Evolutionary conservation across 35 echinoderm and acorn worm genomes (phyloP).

Genomic region (Strongylocentrotus purpuratus): DNA sequence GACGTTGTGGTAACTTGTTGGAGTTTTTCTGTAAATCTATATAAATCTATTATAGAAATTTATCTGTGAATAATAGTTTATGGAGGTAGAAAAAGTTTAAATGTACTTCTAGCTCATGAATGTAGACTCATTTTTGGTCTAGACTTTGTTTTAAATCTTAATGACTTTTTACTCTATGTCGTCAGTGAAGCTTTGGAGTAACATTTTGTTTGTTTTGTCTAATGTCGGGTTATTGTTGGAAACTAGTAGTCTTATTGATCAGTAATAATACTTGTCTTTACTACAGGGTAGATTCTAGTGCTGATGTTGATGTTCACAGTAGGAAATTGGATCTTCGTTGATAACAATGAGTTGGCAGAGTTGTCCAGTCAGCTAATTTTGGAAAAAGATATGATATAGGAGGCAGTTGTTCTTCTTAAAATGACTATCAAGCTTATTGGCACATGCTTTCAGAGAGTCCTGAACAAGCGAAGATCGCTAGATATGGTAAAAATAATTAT

Average conservation of each 20-base stretch:
- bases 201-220: neutral
- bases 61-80: neutral
- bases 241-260: neutral
- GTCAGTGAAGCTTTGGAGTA: neutral
- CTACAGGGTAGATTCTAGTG: neutral
- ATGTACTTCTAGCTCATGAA: neutral
- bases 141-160: neutral
- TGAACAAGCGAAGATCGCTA: too few species aligned
- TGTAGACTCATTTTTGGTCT: neutral
- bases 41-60: neutral
- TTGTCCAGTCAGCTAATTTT: too few species aligned
- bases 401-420: too few species aligned
- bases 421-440: too few species aligned
- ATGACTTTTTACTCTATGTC: neutral
- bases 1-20: neutral
- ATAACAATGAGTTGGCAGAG: too few species aligned
- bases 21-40: neutral
- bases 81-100: neutral
- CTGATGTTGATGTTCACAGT: neutral
- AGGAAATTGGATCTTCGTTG: neutral
- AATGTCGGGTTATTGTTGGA: neutral
- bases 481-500: too few species aligned
- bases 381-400: too few species aligned
- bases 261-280: neutral
- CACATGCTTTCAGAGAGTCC: too few species aligned